These are phyloP conservation scores for Aporophyla lueneburgensis DNA, from an alignment of 2,888 invertebrate species.

Conservation along the genomic window DNA sequence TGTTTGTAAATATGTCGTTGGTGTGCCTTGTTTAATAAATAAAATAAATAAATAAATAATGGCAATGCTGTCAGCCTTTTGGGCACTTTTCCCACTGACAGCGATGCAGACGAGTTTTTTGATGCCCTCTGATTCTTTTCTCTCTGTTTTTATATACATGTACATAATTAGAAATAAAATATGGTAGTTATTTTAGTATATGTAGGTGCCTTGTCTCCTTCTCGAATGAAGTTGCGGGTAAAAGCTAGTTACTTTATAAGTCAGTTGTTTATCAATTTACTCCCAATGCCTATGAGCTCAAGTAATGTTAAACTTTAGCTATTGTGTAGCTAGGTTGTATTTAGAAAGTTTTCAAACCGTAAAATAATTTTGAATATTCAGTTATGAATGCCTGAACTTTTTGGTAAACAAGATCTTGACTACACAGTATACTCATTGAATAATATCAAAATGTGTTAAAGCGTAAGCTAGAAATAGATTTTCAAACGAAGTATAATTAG, in stretches of 20 bases:
- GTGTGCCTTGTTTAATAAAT: no score
- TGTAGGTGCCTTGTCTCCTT: no score
- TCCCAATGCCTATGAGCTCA: neutral
- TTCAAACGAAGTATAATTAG: neutral
- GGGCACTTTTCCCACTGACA: no score
- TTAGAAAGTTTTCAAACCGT: constrained; percentile 12
- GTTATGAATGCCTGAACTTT: neutral
- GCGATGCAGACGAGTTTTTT: no score
- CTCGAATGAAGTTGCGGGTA: no score
- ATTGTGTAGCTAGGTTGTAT: neutral
- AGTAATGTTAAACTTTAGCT: constrained; percentile 12
- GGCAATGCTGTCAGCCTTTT: no score
- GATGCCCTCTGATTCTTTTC: no score
- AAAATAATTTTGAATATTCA: constrained; percentile 2
- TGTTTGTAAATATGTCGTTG: no score
- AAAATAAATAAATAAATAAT: no score
- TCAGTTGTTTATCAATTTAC: constrained; percentile 16
- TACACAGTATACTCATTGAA: neutral
- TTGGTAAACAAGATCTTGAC: neutral
- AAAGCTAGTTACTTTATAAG: neutral
- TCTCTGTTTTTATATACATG: no score
- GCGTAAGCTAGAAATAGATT: constrained; percentile 2
- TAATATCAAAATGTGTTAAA: neutral
- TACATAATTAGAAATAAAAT: no score
- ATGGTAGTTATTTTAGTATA: no score